Conservation (phyloP, 2,797 vertebrate genomes). For the Spea hammondii region DNA sequence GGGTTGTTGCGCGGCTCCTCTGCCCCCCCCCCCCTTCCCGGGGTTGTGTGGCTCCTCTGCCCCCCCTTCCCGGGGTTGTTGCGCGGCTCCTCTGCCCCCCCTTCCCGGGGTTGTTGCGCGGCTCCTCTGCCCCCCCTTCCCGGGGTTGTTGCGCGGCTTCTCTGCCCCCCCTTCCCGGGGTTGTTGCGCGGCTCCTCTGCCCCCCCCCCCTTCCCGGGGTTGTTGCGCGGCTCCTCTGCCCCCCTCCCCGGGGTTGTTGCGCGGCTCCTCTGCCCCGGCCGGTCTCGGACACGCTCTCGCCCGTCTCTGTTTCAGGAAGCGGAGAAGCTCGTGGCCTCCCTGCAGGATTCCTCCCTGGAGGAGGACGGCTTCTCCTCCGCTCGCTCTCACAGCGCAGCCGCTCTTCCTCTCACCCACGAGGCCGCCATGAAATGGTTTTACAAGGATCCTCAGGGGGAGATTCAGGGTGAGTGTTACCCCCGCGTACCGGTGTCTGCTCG, state of each 20-base stretch:
- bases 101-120: too few relatives aligned
- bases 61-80: too few relatives aligned
- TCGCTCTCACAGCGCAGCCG: constrained; percentile 82
- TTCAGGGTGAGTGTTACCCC: constrained; percentile 74
- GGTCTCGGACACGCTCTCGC: background rate
- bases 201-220: too few relatives aligned
- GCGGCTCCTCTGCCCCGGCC: background rate
- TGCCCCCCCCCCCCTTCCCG: too few relatives aligned
- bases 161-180: too few relatives aligned
- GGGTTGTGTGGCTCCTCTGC: constrained; percentile 59
- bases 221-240: too few relatives aligned
- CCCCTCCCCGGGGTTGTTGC: too few relatives aligned
- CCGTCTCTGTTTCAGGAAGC: constrained; percentile 71
- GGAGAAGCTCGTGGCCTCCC: constrained; percentile 85
- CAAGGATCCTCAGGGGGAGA: constrained; percentile 90
- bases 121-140: too few relatives aligned
- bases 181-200: too few relatives aligned
- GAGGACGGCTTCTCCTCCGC: constrained; percentile 84
- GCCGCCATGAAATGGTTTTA: constrained; percentile 93
- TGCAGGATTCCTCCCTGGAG: constrained; percentile 86
- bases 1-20: too few relatives aligned
- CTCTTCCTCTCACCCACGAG: constrained; percentile 84
- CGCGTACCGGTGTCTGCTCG: background rate
- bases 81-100: too few relatives aligned
- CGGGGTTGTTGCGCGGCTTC: too few relatives aligned